These are phyloP conservation scores for Macrochelys suwanniensis DNA, from an alignment of 2,797 vertebrate species.

Conservation along the genomic window DNA sequence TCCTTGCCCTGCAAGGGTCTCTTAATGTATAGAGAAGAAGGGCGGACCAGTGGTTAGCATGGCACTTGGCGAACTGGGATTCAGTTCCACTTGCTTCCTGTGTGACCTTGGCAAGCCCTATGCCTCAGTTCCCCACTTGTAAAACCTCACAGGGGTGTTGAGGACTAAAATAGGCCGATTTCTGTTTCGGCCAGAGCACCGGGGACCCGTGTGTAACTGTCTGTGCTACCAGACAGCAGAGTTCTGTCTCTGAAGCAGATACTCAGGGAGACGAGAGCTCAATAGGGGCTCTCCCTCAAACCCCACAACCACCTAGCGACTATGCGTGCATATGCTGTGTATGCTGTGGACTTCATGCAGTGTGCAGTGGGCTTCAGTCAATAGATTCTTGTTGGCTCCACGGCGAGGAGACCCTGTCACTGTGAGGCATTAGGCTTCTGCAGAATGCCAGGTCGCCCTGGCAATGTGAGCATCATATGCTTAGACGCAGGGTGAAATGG, in stretches of 20 bases:
- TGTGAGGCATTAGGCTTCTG: not conserved
- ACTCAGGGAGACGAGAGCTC: not conserved
- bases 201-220: not conserved
- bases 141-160: not conserved
- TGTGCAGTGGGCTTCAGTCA: not conserved
- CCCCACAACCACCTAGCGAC: not conserved
- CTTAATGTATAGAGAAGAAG: not conserved
- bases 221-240: not conserved
- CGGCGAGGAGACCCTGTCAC: slow-evolving; percentile 28
- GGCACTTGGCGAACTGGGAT: not conserved
- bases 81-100: not conserved
- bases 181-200: not conserved
- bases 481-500: not conserved
- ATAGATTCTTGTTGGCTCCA: slow-evolving; percentile 15
- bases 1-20: not conserved
- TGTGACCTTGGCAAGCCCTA: not conserved
- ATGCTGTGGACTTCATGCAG: not conserved
- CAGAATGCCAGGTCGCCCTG: not conserved
- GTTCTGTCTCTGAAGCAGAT: not conserved
- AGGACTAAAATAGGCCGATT: not conserved
- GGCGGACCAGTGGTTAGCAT: not conserved
- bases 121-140: not conserved
- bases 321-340: fast-evolving
- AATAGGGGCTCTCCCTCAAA: not conserved
- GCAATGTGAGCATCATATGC: not conserved